These are phyloP conservation scores for Murina feae DNA, from an alignment of 2,113 vertebrate species.

Conservation along the genomic window DNA sequence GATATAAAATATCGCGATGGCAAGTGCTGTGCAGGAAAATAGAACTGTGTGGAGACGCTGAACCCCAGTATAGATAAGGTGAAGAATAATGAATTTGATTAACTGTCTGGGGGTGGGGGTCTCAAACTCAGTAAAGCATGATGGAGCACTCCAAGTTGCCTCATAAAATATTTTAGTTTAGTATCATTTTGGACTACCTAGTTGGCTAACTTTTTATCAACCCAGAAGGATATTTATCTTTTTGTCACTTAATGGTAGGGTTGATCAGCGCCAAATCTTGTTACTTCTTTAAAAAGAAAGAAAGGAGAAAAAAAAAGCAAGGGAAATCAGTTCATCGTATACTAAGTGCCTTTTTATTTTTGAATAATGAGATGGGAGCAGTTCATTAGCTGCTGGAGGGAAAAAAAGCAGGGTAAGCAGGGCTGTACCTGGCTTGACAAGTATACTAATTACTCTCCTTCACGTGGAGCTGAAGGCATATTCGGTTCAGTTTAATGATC, in stretches of 20 bases:
- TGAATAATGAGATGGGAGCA: conserved; percentile 91
- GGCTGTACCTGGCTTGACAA: conserved; percentile 96
- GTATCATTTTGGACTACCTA: conserved; percentile 58
- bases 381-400: conserved; percentile 89
- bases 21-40: neutral
- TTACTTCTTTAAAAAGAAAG: conserved; percentile 78
- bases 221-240: conserved; percentile 79
- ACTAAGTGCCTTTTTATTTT: conserved; percentile 89
- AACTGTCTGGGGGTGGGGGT: neutral
- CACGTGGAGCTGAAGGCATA: conserved; percentile 93
- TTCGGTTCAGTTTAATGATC: conserved; percentile 92
- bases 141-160: conserved; percentile 29
- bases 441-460: conserved; percentile 99
- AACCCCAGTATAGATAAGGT: neutral
- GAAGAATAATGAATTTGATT: conserved; percentile 43
- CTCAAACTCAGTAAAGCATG: neutral
- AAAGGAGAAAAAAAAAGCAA: conserved; percentile 78
- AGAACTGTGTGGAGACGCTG: neutral
- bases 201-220: conserved; percentile 75
- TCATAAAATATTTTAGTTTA: conserved; percentile 58
- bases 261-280: conserved; percentile 83
- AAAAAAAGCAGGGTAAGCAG: conserved; percentile 91
- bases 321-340: conserved; percentile 85
- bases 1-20: neutral
- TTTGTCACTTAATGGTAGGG: conserved; percentile 81